Base-by-base conservation (phyloP, 2,113 vertebrate genomes). In the Climacteris rufus region DNA sequence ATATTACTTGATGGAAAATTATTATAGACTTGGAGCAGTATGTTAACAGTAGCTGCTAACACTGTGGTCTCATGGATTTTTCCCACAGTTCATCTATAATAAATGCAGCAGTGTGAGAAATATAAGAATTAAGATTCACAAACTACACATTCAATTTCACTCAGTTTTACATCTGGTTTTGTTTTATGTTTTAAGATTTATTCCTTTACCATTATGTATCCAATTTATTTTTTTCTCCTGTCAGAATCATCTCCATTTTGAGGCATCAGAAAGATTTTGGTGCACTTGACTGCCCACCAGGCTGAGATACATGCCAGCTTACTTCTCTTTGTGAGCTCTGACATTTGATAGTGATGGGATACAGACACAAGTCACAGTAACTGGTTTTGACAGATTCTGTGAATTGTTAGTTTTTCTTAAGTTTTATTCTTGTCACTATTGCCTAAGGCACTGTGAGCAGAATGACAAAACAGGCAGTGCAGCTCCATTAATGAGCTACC, bases 1-100 rank as follows among this genome's bases (percentile, higher is more conserved):
- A n/a, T 85, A 84, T 89, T 93, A 91, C 93, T 97, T 95, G 90
- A 81, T 80, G 90, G 90, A 82, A 95, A 96, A 91, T 96, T 94
- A 97, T 94, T 95, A 97, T 65, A 94, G 50, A 83, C 37, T 69
- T 94, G 35, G 57, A 77, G 42, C 13, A 6, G 52, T 65, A 72
- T 45, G 60, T 75, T 74, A 64, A 77, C 27, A 77, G 54, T 27
- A 68, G 76, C 72, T 94, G 81, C 63, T 90, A 72, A 42, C 49
- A 64, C 27, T 57, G 49, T 77, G 39, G 56, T 74, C 45, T 85
- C 50, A 21, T 53, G 17, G 33, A 66, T 89, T 93, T 85, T 78
- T 44, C 54, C 42, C 44, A 13, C 33, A 71, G n/a, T 93, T 94
- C 52, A 66, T 37, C 35, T 94, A 3, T 79, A 83, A 86, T 72